Evolutionary conservation across 2,797 vertebrate genomes (phyloP).

Genomic region (Emydoidea blandingii): DNA sequence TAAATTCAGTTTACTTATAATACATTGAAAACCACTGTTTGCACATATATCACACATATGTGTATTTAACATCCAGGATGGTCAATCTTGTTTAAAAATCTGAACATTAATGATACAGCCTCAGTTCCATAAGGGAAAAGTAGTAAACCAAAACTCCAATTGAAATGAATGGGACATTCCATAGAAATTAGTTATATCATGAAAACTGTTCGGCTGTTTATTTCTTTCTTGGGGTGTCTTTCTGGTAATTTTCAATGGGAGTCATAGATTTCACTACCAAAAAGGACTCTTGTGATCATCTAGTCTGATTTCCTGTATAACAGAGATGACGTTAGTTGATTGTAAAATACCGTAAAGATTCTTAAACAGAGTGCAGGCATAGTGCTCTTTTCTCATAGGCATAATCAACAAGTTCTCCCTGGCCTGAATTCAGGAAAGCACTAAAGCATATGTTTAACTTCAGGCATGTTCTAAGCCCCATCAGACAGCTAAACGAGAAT

Average conservation of each 20-base stretch:
- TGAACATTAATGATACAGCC: neutral
- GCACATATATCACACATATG: neutral
- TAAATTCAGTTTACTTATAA: neutral
- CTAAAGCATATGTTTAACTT: constrained; percentile 11
- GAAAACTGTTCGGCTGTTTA: neutral
- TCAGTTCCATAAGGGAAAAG: neutral
- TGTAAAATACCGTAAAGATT: constrained; percentile 1
- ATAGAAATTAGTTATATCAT: neutral
- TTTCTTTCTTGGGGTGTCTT: accelerated
- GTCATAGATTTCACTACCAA: neutral
- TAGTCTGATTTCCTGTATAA: neutral
- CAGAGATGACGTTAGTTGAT: neutral
- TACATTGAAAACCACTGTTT: neutral
- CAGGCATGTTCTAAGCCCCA: neutral
- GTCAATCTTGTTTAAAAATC: neutral
- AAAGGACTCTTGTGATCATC: accelerated
- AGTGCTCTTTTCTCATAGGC: neutral
- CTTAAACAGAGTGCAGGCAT: neutral
- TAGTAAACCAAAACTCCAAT: neutral
- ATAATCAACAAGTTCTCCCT: constrained; percentile 29
- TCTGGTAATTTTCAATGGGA: neutral
- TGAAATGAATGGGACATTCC: neutral
- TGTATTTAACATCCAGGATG: neutral
- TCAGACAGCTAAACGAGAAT: constrained; percentile 64
- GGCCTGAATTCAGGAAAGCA: constrained; percentile 25